These are phyloP conservation scores for Hypothenemus hampei DNA, from an alignment of 1,140 invertebrate species.

Conservation along the genomic window DNA sequence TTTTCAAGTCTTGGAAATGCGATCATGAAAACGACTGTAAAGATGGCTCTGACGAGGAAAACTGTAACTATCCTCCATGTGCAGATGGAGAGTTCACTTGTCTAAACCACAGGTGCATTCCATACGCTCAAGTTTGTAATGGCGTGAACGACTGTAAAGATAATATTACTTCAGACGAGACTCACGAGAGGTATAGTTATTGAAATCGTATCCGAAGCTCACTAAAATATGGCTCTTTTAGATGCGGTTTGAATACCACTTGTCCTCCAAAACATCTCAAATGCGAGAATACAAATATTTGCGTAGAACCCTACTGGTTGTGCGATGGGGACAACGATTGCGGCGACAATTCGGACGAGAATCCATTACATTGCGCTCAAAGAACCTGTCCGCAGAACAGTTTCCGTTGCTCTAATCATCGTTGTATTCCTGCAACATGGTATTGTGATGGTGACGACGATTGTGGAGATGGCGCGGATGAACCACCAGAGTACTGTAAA, in stretches of 20 bases:
- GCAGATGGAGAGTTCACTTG: conserved; percentile 92
- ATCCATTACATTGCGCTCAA: conserved; percentile 81
- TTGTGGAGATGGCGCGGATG: conserved; percentile 84
- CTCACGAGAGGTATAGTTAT: conserved; percentile 55
- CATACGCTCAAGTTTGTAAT: conserved; percentile 78
- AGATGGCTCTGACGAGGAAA: conserved; percentile 86
- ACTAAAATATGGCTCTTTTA: not conserved
- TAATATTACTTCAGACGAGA: conserved; percentile 86
- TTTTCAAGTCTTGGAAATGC: conserved; percentile 92
- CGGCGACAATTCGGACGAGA: conserved; percentile 93
- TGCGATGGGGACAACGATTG: conserved; percentile 94
- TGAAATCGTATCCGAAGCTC: not conserved
- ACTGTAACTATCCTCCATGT: conserved; percentile 86
- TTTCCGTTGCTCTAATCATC: conserved; percentile 80
- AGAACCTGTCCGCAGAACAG: conserved; percentile 86
- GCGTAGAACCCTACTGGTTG: conserved; percentile 91
- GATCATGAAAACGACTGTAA: conserved; percentile 95
- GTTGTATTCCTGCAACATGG: conserved; percentile 89
- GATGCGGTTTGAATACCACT: conserved; percentile 79
- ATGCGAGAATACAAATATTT: conserved; percentile 91
- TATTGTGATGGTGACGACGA: conserved; percentile 82
- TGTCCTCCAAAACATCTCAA: conserved; percentile 84
- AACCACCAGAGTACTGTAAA: conserved; percentile 87
- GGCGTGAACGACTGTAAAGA: conserved; percentile 94
- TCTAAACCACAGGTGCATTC: conserved; percentile 84